phyloP scores from a whole-genome alignment of 2,113 vertebrate species.

The Neolamprologus caudopunctatus region DNA sequence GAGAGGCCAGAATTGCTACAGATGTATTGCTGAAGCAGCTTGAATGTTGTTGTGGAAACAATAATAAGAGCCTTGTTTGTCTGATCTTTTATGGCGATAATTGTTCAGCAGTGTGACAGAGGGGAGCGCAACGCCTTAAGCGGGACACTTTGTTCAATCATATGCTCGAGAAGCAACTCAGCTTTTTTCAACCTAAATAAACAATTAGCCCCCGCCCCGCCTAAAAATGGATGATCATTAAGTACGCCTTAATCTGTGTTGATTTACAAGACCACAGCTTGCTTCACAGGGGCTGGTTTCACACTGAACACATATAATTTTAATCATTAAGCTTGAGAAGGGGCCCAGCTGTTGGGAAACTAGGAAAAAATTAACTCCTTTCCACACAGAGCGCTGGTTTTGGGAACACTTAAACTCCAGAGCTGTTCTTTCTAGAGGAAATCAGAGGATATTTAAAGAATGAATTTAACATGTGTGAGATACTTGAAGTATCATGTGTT shows the following conservation, averaged over 20 bases:
- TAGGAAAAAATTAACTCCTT: not conserved
- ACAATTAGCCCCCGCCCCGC: not conserved
- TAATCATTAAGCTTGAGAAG: not conserved
- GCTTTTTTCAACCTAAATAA: not conserved
- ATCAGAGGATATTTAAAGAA: not conserved
- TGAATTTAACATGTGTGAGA: not conserved
- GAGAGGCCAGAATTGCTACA: not conserved
- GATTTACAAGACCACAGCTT: not conserved
- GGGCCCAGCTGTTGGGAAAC: not conserved
- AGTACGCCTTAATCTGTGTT: not conserved
- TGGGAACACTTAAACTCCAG: not conserved
- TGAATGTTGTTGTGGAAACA: not conserved
- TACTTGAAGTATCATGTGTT: not conserved
- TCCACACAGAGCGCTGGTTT: not conserved
- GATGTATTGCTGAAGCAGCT: not conserved
- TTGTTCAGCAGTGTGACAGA: not conserved
- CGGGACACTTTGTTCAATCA: not conserved
- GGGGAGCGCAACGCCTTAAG: not conserved
- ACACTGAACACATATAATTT: not conserved
- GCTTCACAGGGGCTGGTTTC: not conserved
- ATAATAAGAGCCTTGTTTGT: slow-evolving; percentile 15
- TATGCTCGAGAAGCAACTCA: slow-evolving; percentile 3
- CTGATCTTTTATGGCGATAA: not conserved
- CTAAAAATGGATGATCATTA: not conserved
- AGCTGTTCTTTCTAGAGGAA: not conserved